phyloP scores from a whole-genome alignment of 1,140 invertebrate genomes.

The Diachasmimorpha longicaudata region DNA sequence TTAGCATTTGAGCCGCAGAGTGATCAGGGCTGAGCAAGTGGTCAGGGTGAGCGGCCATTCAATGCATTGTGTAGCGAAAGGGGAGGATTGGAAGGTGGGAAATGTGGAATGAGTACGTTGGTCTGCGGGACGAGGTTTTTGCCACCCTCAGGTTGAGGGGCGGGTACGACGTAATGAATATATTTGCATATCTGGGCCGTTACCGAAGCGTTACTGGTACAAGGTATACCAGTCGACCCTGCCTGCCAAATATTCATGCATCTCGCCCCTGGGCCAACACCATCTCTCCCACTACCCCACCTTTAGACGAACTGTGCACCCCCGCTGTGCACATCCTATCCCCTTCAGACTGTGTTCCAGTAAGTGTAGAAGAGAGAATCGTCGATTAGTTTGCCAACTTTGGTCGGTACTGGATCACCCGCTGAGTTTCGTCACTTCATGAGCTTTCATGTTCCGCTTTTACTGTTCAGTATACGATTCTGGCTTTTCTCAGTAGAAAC shows the following conservation, averaged over 20 bases:
- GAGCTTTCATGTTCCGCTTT: slow-evolving; percentile 1
- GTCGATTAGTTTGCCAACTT: slow-evolving; percentile 54
- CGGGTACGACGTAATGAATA: slow-evolving; percentile 57
- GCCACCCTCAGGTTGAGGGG: slow-evolving; percentile 26
- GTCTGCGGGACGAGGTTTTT: slow-evolving; percentile 31
- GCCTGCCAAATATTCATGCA: slow-evolving; percentile 61
- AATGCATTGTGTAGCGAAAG: background rate
- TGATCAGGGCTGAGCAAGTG: background rate
- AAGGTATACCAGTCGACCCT: slow-evolving; percentile 42
- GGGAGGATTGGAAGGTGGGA: background rate
- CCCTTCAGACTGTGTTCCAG: background rate
- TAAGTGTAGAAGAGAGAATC: slow-evolving; percentile 45
- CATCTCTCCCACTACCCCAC: slow-evolving; percentile 24
- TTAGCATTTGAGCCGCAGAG: slow-evolving; percentile 7
- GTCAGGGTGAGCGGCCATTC: background rate
- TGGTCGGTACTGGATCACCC: slow-evolving; percentile 21
- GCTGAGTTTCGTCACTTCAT: background rate
- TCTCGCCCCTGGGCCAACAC: slow-evolving; percentile 51
- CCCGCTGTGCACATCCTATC: background rate
- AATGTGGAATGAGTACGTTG: background rate
- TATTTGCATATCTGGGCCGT: slow-evolving; percentile 62
- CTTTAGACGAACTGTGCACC: background rate
- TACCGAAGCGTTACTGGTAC: slow-evolving; percentile 58
- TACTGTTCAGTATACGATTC: slow-evolving; percentile 3
- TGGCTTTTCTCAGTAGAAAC: background rate